phyloP scores from a whole-genome alignment of 30 jellyfish, hydroid and myxozoan species.

The Sanderia malayensis region DNA sequence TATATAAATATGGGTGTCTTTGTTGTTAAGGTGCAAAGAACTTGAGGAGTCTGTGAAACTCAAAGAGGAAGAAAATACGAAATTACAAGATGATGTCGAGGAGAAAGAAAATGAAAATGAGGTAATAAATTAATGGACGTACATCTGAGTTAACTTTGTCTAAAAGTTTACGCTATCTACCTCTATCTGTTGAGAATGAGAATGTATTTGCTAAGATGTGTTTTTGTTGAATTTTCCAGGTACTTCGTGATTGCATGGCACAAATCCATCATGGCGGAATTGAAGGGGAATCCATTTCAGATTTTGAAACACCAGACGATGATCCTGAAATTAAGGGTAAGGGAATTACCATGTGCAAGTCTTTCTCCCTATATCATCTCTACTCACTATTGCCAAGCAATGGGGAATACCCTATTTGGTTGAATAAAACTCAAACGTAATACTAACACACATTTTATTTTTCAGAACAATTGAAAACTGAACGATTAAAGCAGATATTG shows the following conservation, averaged over 20 bases:
- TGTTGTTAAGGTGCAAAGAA: conserved; percentile 49
- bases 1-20: too few relatives aligned
- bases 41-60: conserved; percentile 16
- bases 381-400: too few relatives aligned
- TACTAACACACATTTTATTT: too few relatives aligned
- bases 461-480: conserved; percentile 57
- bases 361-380: too few relatives aligned
- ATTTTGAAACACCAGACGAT: conserved; percentile 63
- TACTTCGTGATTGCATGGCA: conserved; percentile 57
- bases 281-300: conserved; percentile 63
- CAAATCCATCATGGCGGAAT: conserved; percentile 51
- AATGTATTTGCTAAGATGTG: too few relatives aligned
- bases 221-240: conserved; percentile 7
- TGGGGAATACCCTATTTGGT: too few relatives aligned
- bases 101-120: conserved; percentile 56
- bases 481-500: conserved; percentile 44
- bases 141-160: too few relatives aligned
- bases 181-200: too few relatives aligned
- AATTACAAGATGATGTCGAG: conserved; percentile 50
- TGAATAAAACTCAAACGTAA: too few relatives aligned
- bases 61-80: conserved; percentile 50
- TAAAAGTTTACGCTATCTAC: too few relatives aligned
- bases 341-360: too few relatives aligned
- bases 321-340: conserved; percentile 72
- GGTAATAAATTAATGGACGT: too few relatives aligned